Base-by-base conservation (phyloP, 2,797 vertebrate species). In the Clamator glandarius region DNA sequence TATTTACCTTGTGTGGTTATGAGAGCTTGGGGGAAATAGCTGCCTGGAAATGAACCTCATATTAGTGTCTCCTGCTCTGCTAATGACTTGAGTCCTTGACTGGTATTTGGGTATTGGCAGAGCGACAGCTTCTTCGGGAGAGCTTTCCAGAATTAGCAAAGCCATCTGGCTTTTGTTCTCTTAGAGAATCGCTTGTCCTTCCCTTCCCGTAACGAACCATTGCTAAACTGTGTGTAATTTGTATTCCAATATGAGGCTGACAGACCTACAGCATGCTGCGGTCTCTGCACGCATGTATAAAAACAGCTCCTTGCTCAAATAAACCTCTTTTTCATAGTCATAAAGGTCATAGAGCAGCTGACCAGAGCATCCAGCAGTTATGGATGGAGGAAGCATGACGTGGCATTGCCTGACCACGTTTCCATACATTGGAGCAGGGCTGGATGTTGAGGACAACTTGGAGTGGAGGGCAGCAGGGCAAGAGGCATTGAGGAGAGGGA, bases 141-240 rank as follows among this genome's bases (percentile, higher is more conserved):
- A 69, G 89, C 31, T 62, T 59, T 89, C 87, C 92, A 89, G 58
- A 94, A 89, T 94, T 95, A 95, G 89, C 76, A 89, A 62, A 93
- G 76, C 95, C 93, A 88, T 91, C 94, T 96, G 94, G 96, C 90
- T 93, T 93, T 88, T 95, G 83, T 84, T 86, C 54, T 87, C n/a
- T 6, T 20, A 70, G 67, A 74, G 42, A 58, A 42, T 33, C 11
- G 1, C 57, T 80, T n/a, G 76, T 91, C 93, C 85, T 85, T 87
- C 84, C 62, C 35, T 55, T 55, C 35, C 62, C 59, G 51, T 9
- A 13, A 91, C 33, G 66, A 92, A 69, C 36, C 35, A 48, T 89
- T 86, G 82, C 76, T 92, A 2, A 94, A 10, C 42, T 15, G 42
- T 72, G 84, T 5, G 3, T n/a, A 5, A 33, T 12, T 84, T 50